These are phyloP conservation scores for Pogoniulus pusillus DNA, from an alignment of 2,797 vertebrate genomes.

Conservation along the genomic window DNA sequence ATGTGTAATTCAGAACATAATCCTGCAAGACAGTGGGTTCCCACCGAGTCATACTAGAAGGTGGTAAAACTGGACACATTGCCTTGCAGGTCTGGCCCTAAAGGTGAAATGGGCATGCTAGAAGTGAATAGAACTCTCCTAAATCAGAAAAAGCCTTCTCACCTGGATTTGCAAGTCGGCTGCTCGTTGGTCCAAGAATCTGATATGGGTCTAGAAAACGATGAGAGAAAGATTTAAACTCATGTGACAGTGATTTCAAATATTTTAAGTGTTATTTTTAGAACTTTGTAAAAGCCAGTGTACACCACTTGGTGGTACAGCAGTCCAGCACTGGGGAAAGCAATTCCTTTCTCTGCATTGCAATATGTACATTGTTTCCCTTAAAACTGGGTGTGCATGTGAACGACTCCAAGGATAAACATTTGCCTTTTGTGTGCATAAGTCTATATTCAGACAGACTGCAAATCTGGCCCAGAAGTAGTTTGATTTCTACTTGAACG, in stretches of 20 bases:
- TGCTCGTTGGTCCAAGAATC: conserved; percentile 89
- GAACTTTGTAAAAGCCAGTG: neutral
- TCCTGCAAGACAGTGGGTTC: neutral
- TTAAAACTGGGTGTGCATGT: neutral
- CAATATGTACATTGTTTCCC: neutral
- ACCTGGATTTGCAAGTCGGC: conserved; percentile 91
- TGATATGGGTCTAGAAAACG: conserved; percentile 85
- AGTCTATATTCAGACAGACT: neutral
- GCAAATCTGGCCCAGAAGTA: neutral
- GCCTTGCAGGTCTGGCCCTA: neutral
- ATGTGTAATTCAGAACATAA: neutral
- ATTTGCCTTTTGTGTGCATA: neutral
- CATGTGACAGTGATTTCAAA: neutral
- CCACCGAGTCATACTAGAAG: neutral
- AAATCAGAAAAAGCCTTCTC: conserved; percentile 50
- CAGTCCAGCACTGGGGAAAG: neutral
- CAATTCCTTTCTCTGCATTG: neutral
- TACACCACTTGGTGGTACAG: neutral
- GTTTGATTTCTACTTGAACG: neutral
- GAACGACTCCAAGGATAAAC: neutral
- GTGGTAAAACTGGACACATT: neutral
- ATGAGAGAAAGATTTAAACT: conserved; percentile 8
- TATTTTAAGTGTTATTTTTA: neutral
- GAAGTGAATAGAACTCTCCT: neutral
- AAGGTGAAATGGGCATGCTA: neutral